Base-by-base conservation (phyloP, 2,113 vertebrate species). In the Psittacara wagleri region DNA sequence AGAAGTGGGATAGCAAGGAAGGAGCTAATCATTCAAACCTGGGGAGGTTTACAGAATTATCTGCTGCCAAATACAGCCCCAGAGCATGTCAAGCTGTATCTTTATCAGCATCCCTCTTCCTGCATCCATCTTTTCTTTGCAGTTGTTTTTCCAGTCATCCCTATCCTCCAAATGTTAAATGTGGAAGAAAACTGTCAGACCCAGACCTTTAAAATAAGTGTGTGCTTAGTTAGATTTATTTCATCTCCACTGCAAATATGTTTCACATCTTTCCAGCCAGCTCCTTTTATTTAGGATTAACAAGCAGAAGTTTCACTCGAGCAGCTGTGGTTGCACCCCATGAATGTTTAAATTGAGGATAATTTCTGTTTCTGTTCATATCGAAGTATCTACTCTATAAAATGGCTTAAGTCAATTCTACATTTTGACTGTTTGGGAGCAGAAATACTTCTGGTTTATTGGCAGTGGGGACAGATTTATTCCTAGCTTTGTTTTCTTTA, bases 391-490 rank as follows among this genome's bases (percentile, higher is more conserved):
- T 75, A 51, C 33, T 78, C 35, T 68, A 18, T 61, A 86, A 86
- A 91, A 88, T 15, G 43, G 17, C 44, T 82, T 35, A 11, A 91
- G 39, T 79, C 69, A 84, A 52, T 54, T 68, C 35, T 29, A n/a
- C 17, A n/a, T 70, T 89, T 86, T 92, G 59, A 23, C 41, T 89
- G 35, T 44, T 54, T 83, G 66, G 69, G 61, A 92, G 72, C 28
- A 93, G 81, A 95, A 95, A 79, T 80, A 86, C 41, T 92, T 95
- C 73, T 94, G 83, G 15, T 4, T 94, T 86, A 84, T 66, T 59
- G n/a, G 31, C 5, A 6, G 11, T 29, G 43, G 20, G 64, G 44
- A 59, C 4, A 85, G 25, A 59, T 90, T 88, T 95, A 73, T 86
- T 88, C 55, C 57, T 72, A 48, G n/a, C 28, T 76, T 86, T 93